A percentile compares a stretch with the other conserved stretches of the same genome.
Conservation (phyloP, 53 echinoderm and acorn worm genomes). For the Mesocentrotus franciscanus region DNA sequence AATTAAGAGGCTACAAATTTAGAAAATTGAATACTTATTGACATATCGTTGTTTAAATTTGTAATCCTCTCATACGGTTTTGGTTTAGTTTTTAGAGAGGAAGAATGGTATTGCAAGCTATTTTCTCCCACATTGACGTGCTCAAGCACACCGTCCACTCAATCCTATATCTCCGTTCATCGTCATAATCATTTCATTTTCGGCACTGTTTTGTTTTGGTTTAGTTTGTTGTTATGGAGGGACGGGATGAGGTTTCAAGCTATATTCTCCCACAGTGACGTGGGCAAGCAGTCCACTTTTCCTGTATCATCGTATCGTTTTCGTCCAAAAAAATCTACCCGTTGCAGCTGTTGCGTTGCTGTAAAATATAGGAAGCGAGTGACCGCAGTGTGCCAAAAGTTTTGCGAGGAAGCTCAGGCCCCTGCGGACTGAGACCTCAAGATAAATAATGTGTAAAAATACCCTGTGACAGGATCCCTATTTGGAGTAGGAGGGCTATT, state of each 20-base stretch:
- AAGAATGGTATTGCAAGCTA: background rate
- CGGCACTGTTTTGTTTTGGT: conserved; percentile 8
- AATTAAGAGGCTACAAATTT: too few species aligned
- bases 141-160: background rate
- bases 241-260: conserved; percentile 8
- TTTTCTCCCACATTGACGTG: background rate
- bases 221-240: conserved; percentile 17
- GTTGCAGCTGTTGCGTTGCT: background rate
- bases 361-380: background rate
- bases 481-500: background rate
- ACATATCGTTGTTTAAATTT: too few species aligned
- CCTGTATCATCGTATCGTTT: conserved; percentile 22
- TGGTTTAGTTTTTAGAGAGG: background rate
- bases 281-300: background rate
- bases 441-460: conserved; percentile 17
- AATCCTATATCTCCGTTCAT: background rate
- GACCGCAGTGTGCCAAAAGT: conserved; percentile 18
- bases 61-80: background rate
- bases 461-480: background rate
- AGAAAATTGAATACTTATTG: too few species aligned
- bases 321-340: background rate
- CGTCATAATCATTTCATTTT: background rate
- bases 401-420: background rate
- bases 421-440: background rate
- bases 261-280: background rate